Conservation (phyloP, 2,888 invertebrate genomes). For the Drosophila borealis region DNA sequence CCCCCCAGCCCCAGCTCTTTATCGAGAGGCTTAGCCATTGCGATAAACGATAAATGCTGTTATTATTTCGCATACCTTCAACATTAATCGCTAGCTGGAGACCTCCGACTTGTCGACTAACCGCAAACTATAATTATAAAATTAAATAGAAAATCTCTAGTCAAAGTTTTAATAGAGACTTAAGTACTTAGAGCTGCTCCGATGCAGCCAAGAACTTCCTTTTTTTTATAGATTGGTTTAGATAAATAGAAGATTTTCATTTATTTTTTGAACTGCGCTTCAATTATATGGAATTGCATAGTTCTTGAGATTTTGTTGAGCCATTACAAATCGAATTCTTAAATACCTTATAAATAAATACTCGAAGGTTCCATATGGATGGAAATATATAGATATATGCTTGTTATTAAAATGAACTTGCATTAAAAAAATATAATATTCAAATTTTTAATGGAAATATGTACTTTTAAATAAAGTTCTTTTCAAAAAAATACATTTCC, state of each 20-base stretch:
- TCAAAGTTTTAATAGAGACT: background rate
- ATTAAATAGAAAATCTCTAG: conserved; percentile 2
- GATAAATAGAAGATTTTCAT: background rate
- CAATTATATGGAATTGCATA: no score
- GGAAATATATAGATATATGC: no score
- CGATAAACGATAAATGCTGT: conserved; percentile 38
- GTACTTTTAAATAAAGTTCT: no score
- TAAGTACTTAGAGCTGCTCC: background rate
- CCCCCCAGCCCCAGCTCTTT: background rate
- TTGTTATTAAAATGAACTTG: no score
- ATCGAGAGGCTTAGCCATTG: conserved; percentile 13
- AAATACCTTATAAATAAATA: no score
- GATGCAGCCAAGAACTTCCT: background rate
- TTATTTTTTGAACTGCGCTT: no score
- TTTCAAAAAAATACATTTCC: background rate
- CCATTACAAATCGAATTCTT: no score
- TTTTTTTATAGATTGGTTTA: background rate
- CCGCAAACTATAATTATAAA: conserved; percentile 30
- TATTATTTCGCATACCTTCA: conserved; percentile 26
- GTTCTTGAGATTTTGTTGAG: no score
- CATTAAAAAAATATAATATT: no score
- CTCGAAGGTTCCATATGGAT: no score
- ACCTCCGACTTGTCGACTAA: conserved; percentile 16
- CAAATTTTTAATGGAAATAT: no score
- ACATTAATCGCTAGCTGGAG: conserved; percentile 16